Base-by-base conservation (phyloP, 1,140 invertebrate species). In the Drosophila subpulchrella region DNA sequence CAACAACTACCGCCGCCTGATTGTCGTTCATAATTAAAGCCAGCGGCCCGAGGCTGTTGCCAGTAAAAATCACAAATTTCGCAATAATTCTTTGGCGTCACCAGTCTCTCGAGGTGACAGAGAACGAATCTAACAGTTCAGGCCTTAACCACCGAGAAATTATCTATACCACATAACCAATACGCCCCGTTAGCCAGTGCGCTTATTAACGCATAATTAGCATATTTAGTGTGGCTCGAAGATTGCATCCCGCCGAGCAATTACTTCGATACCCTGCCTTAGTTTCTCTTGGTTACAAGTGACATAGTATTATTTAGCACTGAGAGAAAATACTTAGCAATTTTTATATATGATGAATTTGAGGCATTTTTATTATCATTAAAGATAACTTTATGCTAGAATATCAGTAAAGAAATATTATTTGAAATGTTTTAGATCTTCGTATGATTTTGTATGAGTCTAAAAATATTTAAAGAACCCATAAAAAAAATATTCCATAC, bases 181-280 rank as follows among this genome's bases (percentile, higher is more conserved):
- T 59, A 57, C 48, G 41, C 54, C 46, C 73, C 67, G 63, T 67
- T 77, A 60, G 67, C 77, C 54, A 68, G 74, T 34, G 58, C 81
- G 83, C 83, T 86, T 88, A 88, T 88, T 88, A 86, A 88, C 84
- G 83, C 83, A 89, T 88, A 88, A 88, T 88, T 88, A 88, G 83
- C 83, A 88, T 88, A 88, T 83, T 89, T 88, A 88, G 83, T 80
- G 66, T 57, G 54, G 79, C 66, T 72, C 67, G 46, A 58, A 88
- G 83, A 88, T 76, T 75, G 83, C 72, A 51, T 61, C 57, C 39
- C 51, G 56, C 38, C 39, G 34, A 68, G 65, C 65, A 68, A 68
- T 68, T 68, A 53, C 47, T 42, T 20, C 36, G n/a, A 48, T 59
- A 58, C 57, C 42, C 15, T 27, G 57, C 15, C 39, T 48, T 70